Evolutionary conservation across 2,888 invertebrate species (phyloP), one percentile per base, ranked within the genome.

Genomic region (Athetis lepigone): DNA sequence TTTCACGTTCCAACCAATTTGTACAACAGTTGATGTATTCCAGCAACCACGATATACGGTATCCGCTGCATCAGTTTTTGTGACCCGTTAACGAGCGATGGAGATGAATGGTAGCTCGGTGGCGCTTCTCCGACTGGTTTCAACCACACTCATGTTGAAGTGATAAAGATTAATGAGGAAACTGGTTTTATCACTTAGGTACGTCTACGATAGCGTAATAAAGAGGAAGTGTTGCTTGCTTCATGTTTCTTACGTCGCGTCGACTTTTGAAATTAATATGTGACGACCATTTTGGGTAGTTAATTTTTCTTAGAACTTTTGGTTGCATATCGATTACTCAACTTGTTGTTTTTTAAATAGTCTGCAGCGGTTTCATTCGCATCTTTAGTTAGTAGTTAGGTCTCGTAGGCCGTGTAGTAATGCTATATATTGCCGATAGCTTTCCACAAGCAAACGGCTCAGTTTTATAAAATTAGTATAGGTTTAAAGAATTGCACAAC

Each of bases 21-120:
- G 69, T 69, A 50, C 2, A 8, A 25, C 13, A 58, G 13, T 40
- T 58, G 39, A 65, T 65, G 52, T 54, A 58, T 70, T 65, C 52
- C 37, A 27, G 33, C 2, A 52, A 43, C 47, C n/a, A 23, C 51
- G 40, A 54, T 11, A 29, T 19, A 54, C 49, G 37, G 62, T 61
- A 73, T 71, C 52, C 68, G 52, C 36, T 61, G 52, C 60, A 50
- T 60, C 16, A 51, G 75, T 75, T 77, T 77, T 77, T 77, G 76
- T 60, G 33, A 4, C 36, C 43, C 57, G 51, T 60, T 77, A 75
- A 65, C 68, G 64, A 75, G 71, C 55, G 43, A 57, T 33, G 42
- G 62, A 75, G 77, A 68, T 75, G 77, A 77, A 77, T 77, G 71
- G 64, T 25, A 57, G 56, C 49, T 46, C 46, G 50, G 64, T 55